These are phyloP conservation scores for Rhodinocichla rosea DNA, from an alignment of 2,113 vertebrate genomes.

Conservation along the genomic window DNA sequence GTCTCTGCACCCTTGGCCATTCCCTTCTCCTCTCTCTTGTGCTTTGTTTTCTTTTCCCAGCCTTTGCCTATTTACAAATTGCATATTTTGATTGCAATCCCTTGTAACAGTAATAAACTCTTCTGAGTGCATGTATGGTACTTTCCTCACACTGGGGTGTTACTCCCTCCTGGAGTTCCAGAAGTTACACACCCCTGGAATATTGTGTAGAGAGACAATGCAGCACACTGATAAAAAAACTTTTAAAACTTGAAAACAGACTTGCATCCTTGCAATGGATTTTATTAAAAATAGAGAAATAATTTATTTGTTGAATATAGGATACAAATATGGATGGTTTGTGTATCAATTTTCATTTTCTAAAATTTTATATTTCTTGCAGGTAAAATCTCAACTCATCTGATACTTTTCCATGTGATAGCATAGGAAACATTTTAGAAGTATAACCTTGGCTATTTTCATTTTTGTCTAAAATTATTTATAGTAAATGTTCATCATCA, in stretches of 20 bases:
- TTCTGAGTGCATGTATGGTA: background rate
- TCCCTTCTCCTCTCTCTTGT: background rate
- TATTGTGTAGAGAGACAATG: fast-evolving
- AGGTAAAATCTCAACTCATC: background rate
- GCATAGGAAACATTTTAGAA: background rate
- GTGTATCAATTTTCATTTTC: background rate
- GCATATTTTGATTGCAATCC: background rate
- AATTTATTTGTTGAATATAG: background rate
- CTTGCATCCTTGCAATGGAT: background rate
- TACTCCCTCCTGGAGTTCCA: background rate
- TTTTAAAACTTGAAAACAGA: background rate
- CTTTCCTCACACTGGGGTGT: background rate
- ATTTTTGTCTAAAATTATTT: background rate
- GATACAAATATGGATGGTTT: background rate
- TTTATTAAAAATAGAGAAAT: background rate
- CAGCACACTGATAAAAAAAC: background rate
- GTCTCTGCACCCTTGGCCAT: background rate
- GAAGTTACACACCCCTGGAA: background rate
- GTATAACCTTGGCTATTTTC: background rate
- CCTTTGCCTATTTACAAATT: background rate
- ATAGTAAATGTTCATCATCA: background rate
- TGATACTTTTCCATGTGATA: background rate
- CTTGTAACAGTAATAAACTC: background rate
- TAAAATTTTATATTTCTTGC: background rate
- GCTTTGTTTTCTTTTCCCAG: background rate